A percentile compares a stretch with the other conserved stretches of the same genome.
These are phyloP conservation scores for Hydrolagus affinis DNA, from an alignment of 2,113 vertebrate genomes.

Conservation along the genomic window DNA sequence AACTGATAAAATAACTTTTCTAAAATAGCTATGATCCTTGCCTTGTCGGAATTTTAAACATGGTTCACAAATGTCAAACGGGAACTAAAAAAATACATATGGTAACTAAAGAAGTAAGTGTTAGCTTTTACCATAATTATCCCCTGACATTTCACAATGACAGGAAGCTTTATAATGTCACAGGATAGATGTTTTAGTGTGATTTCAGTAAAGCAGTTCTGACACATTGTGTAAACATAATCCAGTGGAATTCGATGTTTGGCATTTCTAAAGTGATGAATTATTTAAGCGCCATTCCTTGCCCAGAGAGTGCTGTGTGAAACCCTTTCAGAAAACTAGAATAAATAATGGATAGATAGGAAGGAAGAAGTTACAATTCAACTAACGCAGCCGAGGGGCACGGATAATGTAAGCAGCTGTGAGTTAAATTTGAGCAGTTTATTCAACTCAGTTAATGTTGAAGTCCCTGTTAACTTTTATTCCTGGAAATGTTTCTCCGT, in stretches of 20 bases:
- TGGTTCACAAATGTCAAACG: background rate
- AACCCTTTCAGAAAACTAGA: background rate
- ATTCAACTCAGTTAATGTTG: background rate
- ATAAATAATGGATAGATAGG: slow-evolving; percentile 9
- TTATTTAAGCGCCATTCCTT: background rate
- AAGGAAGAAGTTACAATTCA: background rate
- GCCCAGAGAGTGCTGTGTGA: background rate
- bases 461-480: background rate
- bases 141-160: background rate
- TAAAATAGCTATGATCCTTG: background rate
- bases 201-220: background rate
- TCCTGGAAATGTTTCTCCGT: background rate
- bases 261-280: slow-evolving; percentile 16
- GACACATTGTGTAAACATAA: background rate
- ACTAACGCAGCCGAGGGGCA: background rate
- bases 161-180: background rate
- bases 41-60: background rate
- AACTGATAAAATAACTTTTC: background rate
- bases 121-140: slow-evolving; percentile 18
- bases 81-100: background rate
- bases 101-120: background rate
- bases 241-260: slow-evolving; percentile 6
- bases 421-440: background rate
- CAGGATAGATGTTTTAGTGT: background rate
- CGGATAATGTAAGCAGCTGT: background rate